phyloP scores from a whole-genome alignment of 2,113 vertebrate genomes.

The Acanthisitta chloris region DNA sequence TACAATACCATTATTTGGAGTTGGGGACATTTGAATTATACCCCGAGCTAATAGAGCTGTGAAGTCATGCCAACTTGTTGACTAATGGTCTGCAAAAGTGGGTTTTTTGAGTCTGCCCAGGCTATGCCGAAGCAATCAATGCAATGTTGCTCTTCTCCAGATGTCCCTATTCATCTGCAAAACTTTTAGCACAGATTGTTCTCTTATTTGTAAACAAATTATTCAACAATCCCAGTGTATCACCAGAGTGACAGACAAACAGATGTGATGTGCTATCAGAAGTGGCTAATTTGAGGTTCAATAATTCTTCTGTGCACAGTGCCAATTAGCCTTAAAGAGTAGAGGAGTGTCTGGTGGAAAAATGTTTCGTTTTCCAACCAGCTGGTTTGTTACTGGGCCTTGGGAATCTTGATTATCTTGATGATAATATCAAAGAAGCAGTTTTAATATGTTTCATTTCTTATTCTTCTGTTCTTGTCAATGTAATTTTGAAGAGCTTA shows the following conservation, averaged over 20 bases:
- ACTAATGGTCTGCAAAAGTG: neutral
- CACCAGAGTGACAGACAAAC: constrained; percentile 16
- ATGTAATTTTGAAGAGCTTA: neutral
- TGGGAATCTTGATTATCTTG: neutral
- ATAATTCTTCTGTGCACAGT: neutral
- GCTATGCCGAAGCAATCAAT: neutral
- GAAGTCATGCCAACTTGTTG: neutral
- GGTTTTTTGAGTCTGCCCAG: neutral
- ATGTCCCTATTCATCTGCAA: constrained; percentile 40
- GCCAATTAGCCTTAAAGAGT: constrained; percentile 17
- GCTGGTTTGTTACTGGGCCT: neutral
- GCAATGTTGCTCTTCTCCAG: neutral
- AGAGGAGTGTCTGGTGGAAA: neutral
- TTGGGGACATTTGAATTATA: neutral
- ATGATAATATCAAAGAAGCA: neutral
- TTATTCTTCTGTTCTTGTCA: neutral
- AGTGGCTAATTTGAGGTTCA: neutral
- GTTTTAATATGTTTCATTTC: neutral
- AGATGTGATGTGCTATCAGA: constrained; percentile 20
- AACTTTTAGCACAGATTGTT: constrained; percentile 49
- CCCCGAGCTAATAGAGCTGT: neutral
- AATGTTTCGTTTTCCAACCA: neutral
- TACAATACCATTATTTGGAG: neutral
- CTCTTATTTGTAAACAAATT: constrained; percentile 57
- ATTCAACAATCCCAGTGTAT: constrained; percentile 12